phyloP scores from a whole-genome alignment of 1,140 invertebrate genomes.

The Rhopalosiphum padi region DNA sequence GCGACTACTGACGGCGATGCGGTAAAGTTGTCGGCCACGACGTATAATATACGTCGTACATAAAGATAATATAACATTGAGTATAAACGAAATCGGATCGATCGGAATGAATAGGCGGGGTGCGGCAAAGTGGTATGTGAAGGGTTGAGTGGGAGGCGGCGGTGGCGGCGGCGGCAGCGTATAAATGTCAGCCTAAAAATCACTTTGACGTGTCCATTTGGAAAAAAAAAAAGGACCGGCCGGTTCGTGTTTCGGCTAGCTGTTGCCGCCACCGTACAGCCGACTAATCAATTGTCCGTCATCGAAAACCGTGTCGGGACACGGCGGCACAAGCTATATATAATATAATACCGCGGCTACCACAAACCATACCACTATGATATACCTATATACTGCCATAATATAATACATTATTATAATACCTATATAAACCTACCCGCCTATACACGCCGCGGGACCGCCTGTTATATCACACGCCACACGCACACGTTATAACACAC shows the following conservation, averaged over 20 bases:
- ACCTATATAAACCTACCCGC: background rate
- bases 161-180: background rate
- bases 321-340: background rate
- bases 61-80: background rate
- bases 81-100: background rate
- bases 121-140: background rate
- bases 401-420: background rate
- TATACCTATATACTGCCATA: background rate
- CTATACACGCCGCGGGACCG: background rate
- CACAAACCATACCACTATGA: background rate
- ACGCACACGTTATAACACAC: background rate
- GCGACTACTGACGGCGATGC: background rate
- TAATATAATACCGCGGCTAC: background rate
- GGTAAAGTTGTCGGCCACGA: background rate
- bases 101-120: background rate
- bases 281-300: slow-evolving; percentile 23
- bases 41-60: background rate
- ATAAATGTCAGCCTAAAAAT: slow-evolving; percentile 4
- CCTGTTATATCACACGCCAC: background rate
- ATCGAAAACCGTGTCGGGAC: slow-evolving; percentile 10
- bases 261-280: background rate
- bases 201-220: slow-evolving; percentile 15
- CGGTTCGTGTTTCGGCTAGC: background rate
- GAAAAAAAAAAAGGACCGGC: background rate
- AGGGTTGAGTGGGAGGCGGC: background rate